Evolutionary conservation across 2,113 vertebrate species (phyloP).

Genomic region (Lipophrys pholis): DNA sequence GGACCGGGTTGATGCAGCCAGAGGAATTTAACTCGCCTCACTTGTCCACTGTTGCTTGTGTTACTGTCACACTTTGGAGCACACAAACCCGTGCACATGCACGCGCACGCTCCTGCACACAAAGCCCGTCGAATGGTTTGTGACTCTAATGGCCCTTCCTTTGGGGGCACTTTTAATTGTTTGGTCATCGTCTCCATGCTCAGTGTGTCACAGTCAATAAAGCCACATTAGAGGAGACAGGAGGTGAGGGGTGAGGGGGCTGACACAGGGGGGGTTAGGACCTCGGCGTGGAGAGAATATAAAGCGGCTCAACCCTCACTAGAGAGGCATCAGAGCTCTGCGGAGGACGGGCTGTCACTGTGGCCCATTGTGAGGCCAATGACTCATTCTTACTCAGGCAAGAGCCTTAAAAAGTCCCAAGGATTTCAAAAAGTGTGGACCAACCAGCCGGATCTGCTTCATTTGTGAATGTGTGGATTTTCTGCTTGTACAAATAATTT

Average conservation of each 20-base stretch:
- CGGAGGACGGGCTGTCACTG: constrained; percentile 69
- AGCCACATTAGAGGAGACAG: constrained; percentile 76
- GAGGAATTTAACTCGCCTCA: constrained; percentile 34
- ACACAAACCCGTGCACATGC: background rate
- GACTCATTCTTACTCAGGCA: constrained; percentile 69
- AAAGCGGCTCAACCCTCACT: constrained; percentile 62
- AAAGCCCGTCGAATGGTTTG: constrained; percentile 54
- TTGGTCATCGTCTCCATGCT: constrained; percentile 78
- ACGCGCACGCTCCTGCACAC: constrained; percentile 29
- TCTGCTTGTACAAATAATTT: too few species aligned
- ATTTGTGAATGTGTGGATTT: constrained; percentile 48
- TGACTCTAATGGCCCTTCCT: constrained; percentile 67
- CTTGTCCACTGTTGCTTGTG: constrained; percentile 33
- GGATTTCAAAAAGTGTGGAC: constrained; percentile 54
- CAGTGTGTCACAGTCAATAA: constrained; percentile 82
- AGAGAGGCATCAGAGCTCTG: constrained; percentile 63
- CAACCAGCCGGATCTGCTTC: constrained; percentile 56
- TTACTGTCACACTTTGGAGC: constrained; percentile 44
- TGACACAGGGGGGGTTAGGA: constrained; percentile 67
- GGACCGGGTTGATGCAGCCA: too few species aligned
- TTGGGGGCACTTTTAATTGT: constrained; percentile 73
- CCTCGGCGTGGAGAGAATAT: constrained; percentile 70
- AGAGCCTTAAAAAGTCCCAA: constrained; percentile 61
- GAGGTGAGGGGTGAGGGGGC: constrained; percentile 73
- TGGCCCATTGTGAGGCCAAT: constrained; percentile 71